These are phyloP conservation scores for Bryconaethiops microstoma DNA, from an alignment of 2,797 vertebrate genomes.

Conservation along the genomic window DNA sequence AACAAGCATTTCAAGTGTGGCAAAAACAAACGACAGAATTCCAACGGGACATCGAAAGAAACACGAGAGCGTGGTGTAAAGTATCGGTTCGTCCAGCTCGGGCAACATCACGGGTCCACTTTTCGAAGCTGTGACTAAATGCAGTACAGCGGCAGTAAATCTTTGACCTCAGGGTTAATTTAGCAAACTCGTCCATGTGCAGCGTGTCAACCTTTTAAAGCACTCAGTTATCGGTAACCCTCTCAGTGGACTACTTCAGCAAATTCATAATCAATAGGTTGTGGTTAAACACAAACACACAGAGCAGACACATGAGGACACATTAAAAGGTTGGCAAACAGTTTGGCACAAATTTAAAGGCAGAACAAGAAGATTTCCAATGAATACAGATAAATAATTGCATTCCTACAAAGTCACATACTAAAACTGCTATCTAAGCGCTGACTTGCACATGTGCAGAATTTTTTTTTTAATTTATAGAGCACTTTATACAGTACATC, in stretches of 20 bases:
- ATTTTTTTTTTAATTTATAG: constrained; percentile 68
- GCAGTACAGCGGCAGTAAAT: constrained; percentile 31
- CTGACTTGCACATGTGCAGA: constrained; percentile 71
- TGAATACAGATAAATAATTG: constrained; percentile 70
- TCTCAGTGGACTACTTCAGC: constrained; percentile 44
- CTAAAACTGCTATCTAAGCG: constrained; percentile 70
- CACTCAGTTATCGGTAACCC: constrained; percentile 37
- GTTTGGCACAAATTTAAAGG: constrained; percentile 84
- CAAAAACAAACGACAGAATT: constrained; percentile 34
- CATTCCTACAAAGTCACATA: constrained; percentile 73
- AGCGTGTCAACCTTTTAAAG: constrained; percentile 46
- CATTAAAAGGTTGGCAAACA: constrained; percentile 72
- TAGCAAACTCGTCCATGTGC: constrained; percentile 25
- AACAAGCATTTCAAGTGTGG: constrained; percentile 29
- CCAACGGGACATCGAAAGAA: constrained; percentile 24
- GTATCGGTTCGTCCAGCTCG: constrained; percentile 9
- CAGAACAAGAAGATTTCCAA: constrained; percentile 65
- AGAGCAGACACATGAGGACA: constrained; percentile 61
- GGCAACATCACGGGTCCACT: constrained; percentile 31
- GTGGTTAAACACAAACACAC: constrained; percentile 55
- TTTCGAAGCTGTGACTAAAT: constrained; percentile 35
- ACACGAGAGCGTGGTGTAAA: constrained; percentile 13
- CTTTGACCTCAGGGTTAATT: constrained; percentile 47
- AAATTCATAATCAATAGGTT: constrained; percentile 43
- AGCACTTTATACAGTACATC: constrained; percentile 79